phyloP scores from a whole-genome alignment of 2,113 vertebrate genomes.

The Gymnarchus niloticus region DNA sequence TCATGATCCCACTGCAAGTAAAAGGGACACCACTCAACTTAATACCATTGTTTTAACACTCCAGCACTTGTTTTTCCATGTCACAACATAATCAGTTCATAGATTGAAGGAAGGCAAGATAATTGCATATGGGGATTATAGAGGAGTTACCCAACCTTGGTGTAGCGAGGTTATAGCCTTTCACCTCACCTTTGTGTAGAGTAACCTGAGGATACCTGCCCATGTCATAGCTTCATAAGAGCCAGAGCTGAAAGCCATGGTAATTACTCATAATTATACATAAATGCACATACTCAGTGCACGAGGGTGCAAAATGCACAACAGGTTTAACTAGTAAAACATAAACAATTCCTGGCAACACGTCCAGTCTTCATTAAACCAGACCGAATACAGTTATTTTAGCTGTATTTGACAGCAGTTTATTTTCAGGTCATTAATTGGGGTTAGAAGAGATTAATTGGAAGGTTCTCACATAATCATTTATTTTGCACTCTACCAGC shows the following conservation, averaged over 20 bases:
- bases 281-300: not conserved
- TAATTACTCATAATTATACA: not conserved
- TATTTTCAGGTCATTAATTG: not conserved
- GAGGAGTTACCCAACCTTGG: not conserved
- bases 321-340: not conserved
- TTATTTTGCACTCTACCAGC: slow-evolving; percentile 54
- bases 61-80: not conserved
- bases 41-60: not conserved
- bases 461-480: slow-evolving; percentile 46
- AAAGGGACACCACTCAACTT: slow-evolving; percentile 26
- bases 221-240: not conserved
- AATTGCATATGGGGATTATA: too few species aligned
- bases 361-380: not conserved
- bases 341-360: not conserved
- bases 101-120: not conserved
- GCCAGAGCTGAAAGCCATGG: not conserved
- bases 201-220: too few species aligned
- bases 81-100: not conserved
- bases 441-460: slow-evolving; percentile 21
- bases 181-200: not conserved
- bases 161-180: not conserved
- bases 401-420: not conserved
- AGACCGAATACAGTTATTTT: not conserved
- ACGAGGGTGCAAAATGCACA: not conserved
- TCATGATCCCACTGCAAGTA: slow-evolving; percentile 85